A percentile compares a stretch with the other conserved stretches of the same genome.
These are phyloP conservation scores for Nomada flava DNA, from an alignment of 2,888 invertebrate species.

Conservation along the genomic window DNA sequence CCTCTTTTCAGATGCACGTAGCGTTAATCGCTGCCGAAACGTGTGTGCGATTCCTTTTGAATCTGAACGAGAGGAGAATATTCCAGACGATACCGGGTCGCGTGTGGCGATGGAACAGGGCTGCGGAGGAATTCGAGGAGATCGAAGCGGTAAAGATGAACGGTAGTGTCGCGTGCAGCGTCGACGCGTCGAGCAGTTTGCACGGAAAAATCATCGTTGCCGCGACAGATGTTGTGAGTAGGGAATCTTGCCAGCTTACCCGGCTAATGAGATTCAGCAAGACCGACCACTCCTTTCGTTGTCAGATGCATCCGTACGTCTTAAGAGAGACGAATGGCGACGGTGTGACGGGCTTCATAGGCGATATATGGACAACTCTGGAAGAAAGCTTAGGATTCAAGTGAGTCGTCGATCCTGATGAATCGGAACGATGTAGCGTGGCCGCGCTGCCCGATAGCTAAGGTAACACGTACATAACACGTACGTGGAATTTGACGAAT, in stretches of 20 bases:
- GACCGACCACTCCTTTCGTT: no score
- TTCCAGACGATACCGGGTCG: slow-evolving; percentile 53
- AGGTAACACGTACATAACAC: slow-evolving; percentile 35
- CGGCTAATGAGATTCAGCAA: no score
- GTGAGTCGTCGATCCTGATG: slow-evolving; percentile 64
- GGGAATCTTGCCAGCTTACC: no score
- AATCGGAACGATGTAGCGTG: slow-evolving; percentile 3
- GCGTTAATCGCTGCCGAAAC: slow-evolving; percentile 43
- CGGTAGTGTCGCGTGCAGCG: slow-evolving; percentile 66
- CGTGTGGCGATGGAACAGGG: slow-evolving; percentile 67
- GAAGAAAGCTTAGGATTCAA: slow-evolving; percentile 80
- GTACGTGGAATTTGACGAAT: slow-evolving; percentile 70
- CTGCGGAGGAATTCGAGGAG: slow-evolving; percentile 59
- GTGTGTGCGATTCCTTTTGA: slow-evolving; percentile 58
- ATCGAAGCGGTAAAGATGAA: slow-evolving; percentile 69
- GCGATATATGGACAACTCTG: slow-evolving; percentile 83
- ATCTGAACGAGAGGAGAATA: slow-evolving; percentile 27
- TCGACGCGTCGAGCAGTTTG: slow-evolving; percentile 69
- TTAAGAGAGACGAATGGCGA: slow-evolving; percentile 73
- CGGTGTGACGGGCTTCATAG: slow-evolving; percentile 81
- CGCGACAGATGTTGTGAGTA: slow-evolving; percentile 77
- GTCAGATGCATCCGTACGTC: slow-evolving; percentile 81
- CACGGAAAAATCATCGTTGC: slow-evolving; percentile 77
- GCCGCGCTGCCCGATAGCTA: slow-evolving; percentile 27
- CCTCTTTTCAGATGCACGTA: slow-evolving; percentile 52